Base-by-base conservation (phyloP, 2,113 vertebrate genomes). In the Melanocharis versteri region DNA sequence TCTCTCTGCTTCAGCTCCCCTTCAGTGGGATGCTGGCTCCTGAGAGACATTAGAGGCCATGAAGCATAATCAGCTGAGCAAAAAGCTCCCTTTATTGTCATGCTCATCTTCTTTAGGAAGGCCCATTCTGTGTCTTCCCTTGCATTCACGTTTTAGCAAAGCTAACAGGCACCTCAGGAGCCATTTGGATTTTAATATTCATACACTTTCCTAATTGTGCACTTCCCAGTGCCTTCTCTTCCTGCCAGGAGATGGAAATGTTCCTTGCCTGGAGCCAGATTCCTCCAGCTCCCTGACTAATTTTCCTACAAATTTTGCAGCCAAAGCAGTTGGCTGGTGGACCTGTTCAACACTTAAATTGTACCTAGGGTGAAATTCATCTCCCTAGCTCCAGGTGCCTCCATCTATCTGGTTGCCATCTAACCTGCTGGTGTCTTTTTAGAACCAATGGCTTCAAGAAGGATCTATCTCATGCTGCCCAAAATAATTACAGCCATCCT, bases 251-350 rank as follows among this genome's bases (percentile, higher is more conserved):
- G 64, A 77, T 68, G 82, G 82, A 92, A 94, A 90, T 23, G 17
- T 77, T 90, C 53, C 62, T 90, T 9, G 48, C 93, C 90, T 83
- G 39, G 5, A 93, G 89, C 87, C 31, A 89, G 65, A 82, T 78
- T 92, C 47, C n/a, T 95, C 77, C 77, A 89, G 60, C 31, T 94
- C 80, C 40, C 57, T 92, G 65, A 84, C 80, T 92, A 89, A 95
- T 96, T 95, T 93, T 85, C 89, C 84, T 91, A 84, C 80, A 89
- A 81, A 83, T 94, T 95, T 90, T 92, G 64, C 53, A 79, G 71
- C 39, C 83, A 86, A 93, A 90, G 27, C 50, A 71, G 54, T 83
- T 93, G 92, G 56, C 76, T 90, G n/a, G 40, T 62, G 87, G 53
- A 89, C 58, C 14, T 60, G 66, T 40, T 85, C 48, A 57, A 61